A percentile compares a stretch with the other conserved stretches of the same genome.
Conservation (phyloP, 2,888 invertebrate genomes). For the Itoplectis maculator region DNA sequence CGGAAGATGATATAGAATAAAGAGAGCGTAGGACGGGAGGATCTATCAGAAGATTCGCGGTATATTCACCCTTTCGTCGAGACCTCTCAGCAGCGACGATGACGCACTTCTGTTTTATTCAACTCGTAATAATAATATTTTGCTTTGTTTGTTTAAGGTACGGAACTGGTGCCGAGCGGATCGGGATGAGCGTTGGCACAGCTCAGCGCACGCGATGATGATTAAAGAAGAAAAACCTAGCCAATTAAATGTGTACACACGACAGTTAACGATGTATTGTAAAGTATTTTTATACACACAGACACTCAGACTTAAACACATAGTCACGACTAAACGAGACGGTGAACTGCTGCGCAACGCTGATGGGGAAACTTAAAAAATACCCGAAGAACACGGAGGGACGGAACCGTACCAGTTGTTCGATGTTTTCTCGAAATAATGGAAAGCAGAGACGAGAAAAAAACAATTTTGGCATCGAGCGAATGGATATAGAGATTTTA, state of each 20-base stretch:
- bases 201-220: neutral
- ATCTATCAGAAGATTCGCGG: conserved; percentile 52
- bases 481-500: conserved; percentile 55
- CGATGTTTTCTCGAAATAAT: conserved; percentile 1
- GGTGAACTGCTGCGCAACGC: conserved; percentile 1
- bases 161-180: conserved; percentile 79
- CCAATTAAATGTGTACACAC: conserved; percentile 61
- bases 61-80: conserved; percentile 8
- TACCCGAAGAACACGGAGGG: neutral
- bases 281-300: conserved; percentile 63
- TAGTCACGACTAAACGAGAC: conserved; percentile 19
- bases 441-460: conserved; percentile 18
- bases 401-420: conserved; percentile 33
- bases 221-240: conserved; percentile 54
- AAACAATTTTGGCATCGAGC: conserved; percentile 16
- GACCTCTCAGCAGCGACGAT: conserved; percentile 11
- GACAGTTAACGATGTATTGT: conserved; percentile 60
- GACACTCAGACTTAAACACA: conserved; percentile 23
- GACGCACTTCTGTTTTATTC: neutral
- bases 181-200: conserved; percentile 67
- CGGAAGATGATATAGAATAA: conserved; percentile 26
- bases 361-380: neutral
- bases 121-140: neutral
- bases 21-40: neutral
- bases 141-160: conserved; percentile 76